Conservation (phyloP, 2,888 invertebrate species). For the Galerucella pusilla region DNA sequence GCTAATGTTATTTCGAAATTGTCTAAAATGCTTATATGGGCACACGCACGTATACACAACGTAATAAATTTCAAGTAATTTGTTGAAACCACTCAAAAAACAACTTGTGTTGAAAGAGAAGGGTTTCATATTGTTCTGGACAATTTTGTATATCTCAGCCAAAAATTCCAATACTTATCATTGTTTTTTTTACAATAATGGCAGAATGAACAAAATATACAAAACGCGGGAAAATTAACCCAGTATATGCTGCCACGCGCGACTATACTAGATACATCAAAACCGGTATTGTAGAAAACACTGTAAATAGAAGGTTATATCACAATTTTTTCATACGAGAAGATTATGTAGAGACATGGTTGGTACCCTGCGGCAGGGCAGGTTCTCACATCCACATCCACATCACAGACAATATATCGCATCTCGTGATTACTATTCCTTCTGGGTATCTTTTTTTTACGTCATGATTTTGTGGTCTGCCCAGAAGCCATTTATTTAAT, state of each 20-base stretch:
- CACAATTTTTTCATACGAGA: conserved; percentile 23
- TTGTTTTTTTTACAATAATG: background rate
- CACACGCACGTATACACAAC: background rate
- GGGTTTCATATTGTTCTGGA: no score
- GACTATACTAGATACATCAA: conserved; percentile 7
- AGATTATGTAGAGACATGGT: conserved; percentile 8
- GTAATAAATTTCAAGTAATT: background rate
- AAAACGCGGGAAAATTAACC: conserved; percentile 21
- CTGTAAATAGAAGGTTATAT: conserved; percentile 28
- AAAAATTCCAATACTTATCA: background rate
- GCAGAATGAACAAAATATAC: background rate
- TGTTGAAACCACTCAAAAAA: no score
- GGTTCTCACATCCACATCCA: conserved; percentile 8
- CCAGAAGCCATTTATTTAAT: background rate
- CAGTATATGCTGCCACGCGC: conserved; percentile 17
- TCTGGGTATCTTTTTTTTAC: background rate
- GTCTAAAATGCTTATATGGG: background rate
- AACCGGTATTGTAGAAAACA: conserved; percentile 31
- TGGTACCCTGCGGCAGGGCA: conserved; percentile 23
- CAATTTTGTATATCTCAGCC: no score
- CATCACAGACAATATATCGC: background rate
- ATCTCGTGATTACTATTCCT: background rate
- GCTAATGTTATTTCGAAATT: background rate
- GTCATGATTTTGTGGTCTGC: background rate
- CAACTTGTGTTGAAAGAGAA: no score